Base-by-base conservation (phyloP, 1,140 invertebrate species). In the Dreissena rostriformis region DNA sequence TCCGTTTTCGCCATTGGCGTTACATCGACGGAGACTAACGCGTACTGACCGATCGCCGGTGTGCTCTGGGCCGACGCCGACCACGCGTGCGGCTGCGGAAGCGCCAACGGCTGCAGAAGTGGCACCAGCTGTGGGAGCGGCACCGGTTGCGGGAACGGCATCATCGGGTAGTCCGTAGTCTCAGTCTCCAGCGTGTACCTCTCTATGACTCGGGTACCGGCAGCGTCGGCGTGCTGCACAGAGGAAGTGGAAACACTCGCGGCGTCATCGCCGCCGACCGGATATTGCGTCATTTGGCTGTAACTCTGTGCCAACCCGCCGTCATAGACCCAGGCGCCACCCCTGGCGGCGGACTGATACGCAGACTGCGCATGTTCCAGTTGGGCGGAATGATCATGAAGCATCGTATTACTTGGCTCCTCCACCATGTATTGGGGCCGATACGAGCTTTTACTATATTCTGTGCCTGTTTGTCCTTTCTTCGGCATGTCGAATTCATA, bases 401-500 rank as follows among this genome's bases (percentile, higher is more conserved):
- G 39, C 6, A 22, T 28, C 39, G 39, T 8, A 52, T 52, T 52
- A 7, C 65, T 65, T 4, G 79, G 79, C 29, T 82, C 79, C 26
- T 82, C 79, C 8, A 82, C 79, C 79, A 82, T 82, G 39, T 82
- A 82, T 14, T 68, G 72, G 19, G 79, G 72, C 10, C 66, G 66
- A 39, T 52, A 82, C 19, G 52, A 39, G n/a, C 73, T 71, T 63
- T 81, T 81, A 29, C 53, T 63, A 28, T 81, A 81, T 14, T 70
- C 65, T 11, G 19, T 71, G 66, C 67, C 39, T n/a, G n/a, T n/a
- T n/a, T n/a, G n/a, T n/a, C n/a, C n/a, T 22, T 57, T 73, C 57
- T 61, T 53, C n/a, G 79, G 79, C 2, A 73, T n/a, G 39, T 73
- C 79, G 26, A 73, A 82, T 51, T 82, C 79, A 82, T 82, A 82